A percentile compares a stretch with the other conserved stretches of the same genome.
These are phyloP conservation scores for Acanthornis magna DNA, from an alignment of 2,797 vertebrate genomes.

Conservation along the genomic window DNA sequence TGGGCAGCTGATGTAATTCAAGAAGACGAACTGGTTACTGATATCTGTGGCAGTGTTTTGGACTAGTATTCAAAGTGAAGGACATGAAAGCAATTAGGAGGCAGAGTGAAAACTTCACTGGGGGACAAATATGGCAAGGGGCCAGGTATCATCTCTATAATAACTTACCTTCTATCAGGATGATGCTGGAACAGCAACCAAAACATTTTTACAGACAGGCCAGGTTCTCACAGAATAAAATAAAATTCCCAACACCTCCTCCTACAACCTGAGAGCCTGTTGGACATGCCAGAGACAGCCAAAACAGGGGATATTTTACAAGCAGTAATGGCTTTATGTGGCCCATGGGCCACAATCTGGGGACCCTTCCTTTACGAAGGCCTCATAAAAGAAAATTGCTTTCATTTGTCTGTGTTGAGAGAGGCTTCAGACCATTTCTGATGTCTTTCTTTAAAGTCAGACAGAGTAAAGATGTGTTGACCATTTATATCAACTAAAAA, in stretches of 20 bases:
- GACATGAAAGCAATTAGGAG: not conserved
- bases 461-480: not conserved
- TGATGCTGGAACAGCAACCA: not conserved
- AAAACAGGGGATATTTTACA: not conserved
- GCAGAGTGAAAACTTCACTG: not conserved
- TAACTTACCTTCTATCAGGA: not conserved
- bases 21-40: not conserved
- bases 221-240: not conserved
- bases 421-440: not conserved
- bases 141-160: not conserved
- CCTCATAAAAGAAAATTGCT: not conserved
- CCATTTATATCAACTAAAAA: not conserved
- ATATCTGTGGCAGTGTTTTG: not conserved
- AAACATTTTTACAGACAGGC: not conserved
- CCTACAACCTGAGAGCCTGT: not conserved
- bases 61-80: not conserved
- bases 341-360: not conserved
- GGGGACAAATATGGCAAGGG: not conserved
- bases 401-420: not conserved
- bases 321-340: not conserved
- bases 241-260: not conserved
- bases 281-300: not conserved
- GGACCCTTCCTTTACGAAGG: not conserved
- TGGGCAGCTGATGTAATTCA: not conserved
- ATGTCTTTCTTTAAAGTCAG: not conserved